Base-by-base conservation (phyloP, 2,113 vertebrate genomes). In the Tachuris rubrigastra region DNA sequence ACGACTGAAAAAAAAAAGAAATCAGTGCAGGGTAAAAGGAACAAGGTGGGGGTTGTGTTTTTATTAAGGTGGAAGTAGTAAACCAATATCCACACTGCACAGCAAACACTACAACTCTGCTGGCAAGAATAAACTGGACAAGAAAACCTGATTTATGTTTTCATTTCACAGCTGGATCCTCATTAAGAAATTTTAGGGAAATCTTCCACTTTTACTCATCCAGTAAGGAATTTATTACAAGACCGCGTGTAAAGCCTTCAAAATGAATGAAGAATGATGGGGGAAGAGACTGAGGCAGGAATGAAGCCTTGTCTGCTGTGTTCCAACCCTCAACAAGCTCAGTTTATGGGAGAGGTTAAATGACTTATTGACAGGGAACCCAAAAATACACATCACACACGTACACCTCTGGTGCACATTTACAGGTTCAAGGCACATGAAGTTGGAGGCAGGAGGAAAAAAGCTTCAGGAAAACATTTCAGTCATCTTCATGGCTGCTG, bases 371-470 rank as follows among this genome's bases (percentile, higher is more conserved):
- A 47, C 23, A n/a, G 0, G 15, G 19, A 84, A 63, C 19, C 56
- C 39, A n/a, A 44, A 95, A 62, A 59, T 6, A 37, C 8, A 14
- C 42, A 47, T 14, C 60, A 47, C 37, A 67, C 22, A 24, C 0
- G 0, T 2, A 50, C n/a, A n/a, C 1, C 4, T 47, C 50, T 6
- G 2, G 28, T 14, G 12, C 6, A 2, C 25, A 37, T 0, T 1
- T 4, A 12, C 3, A 65, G 49, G 23, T 35, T 66, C 41, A 60
- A 81, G 74, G 47, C 33, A 83, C 25, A 46, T 0, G 0, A 30
- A 72, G 28, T 0, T 15, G 39, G 46, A 50, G 10, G 24, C 31
- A 84, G 60, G 27, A 81, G 59, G 59, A 68, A 63, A 41, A 42
- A 90, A 87, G 24, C n/a, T 56, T 35, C 79, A 66, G 39, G 55